Evolutionary conservation across 2,797 vertebrate species (phyloP).

Genomic region (Xyrichtys novacula): DNA sequence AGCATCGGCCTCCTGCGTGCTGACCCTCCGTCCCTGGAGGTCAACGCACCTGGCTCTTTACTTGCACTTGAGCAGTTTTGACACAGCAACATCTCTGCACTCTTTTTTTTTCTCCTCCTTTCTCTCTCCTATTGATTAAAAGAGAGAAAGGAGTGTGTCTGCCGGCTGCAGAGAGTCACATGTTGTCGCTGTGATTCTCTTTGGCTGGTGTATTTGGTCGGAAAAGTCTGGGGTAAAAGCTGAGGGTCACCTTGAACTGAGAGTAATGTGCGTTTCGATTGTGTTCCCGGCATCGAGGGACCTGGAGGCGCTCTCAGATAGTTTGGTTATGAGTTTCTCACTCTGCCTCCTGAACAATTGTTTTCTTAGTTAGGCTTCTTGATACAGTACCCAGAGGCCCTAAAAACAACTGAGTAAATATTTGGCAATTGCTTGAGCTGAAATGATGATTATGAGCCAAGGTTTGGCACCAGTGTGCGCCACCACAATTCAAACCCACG

Average conservation of each 20-base stretch:
- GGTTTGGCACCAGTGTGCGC: conserved; percentile 59
- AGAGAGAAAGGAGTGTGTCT: conserved; percentile 29
- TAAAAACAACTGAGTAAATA: conserved; percentile 70
- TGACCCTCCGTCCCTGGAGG: conserved; percentile 73
- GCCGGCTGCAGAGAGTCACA: conserved; percentile 59
- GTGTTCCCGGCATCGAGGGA: conserved; percentile 42
- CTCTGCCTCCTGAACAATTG: conserved; percentile 64
- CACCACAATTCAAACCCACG: conserved; percentile 41
- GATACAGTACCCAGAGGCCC: conserved; percentile 61
- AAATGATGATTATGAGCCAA: conserved; percentile 63
- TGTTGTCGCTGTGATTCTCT: conserved; percentile 60
- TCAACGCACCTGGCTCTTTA: conserved; percentile 80
- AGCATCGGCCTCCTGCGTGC: conserved; percentile 47
- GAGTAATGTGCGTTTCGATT: conserved; percentile 70
- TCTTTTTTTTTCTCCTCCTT: conserved; percentile 40
- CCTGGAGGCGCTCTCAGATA: conserved; percentile 43
- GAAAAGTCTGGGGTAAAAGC: conserved; percentile 83
- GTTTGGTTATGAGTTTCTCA: conserved; percentile 56
- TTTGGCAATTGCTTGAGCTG: conserved; percentile 66
- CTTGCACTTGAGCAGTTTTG: conserved; percentile 72
- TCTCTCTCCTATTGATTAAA: conserved; percentile 74
- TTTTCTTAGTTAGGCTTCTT: conserved; percentile 67
- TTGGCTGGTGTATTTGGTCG: conserved; percentile 79
- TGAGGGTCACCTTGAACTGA: conserved; percentile 81
- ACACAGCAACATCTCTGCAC: conserved; percentile 35